Percentiles rank a stretch among this genome's conserved stretches.
These are phyloP conservation scores for Campylorhamphus procurvoides DNA, from an alignment of 2,113 vertebrate species.

Conservation along the genomic window DNA sequence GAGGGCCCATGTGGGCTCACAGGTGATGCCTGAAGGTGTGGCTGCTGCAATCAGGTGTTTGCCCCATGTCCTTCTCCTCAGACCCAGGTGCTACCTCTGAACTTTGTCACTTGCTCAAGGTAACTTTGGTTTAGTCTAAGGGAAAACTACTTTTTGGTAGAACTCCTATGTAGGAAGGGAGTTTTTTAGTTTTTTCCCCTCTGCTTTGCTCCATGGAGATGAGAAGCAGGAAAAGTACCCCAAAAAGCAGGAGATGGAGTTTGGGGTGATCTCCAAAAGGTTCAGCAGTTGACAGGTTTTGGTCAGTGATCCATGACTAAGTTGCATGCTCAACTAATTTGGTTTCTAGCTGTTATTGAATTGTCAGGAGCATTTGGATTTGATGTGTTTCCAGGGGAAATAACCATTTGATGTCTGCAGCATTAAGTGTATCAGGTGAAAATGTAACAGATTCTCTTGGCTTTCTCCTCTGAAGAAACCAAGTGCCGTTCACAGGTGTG, in stretches of 20 bases:
- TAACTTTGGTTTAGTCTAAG: neutral
- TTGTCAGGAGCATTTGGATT: neutral
- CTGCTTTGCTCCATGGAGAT: neutral
- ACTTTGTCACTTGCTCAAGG: neutral
- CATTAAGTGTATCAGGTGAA: neutral
- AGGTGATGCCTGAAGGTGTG: neutral
- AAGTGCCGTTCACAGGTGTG: accelerated
- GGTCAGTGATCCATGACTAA: neutral
- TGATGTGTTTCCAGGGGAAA: neutral
- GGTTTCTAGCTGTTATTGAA: neutral
- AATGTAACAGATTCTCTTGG: neutral
- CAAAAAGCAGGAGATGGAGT: neutral
- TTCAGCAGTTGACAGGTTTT: neutral
- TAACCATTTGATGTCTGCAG: neutral
- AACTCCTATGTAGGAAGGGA: neutral
- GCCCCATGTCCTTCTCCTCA: accelerated
- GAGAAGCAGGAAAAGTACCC: neutral
- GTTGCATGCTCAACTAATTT: neutral
- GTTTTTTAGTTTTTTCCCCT: neutral
- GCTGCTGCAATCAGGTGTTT: neutral
- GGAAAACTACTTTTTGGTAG: neutral
- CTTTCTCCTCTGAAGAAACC: neutral
- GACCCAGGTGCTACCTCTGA: neutral
- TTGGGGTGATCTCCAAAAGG: neutral
- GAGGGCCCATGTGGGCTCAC: no score